These are phyloP conservation scores for Chrysemys picta DNA, from an alignment of 2,113 vertebrate species.

Conservation along the genomic window DNA sequence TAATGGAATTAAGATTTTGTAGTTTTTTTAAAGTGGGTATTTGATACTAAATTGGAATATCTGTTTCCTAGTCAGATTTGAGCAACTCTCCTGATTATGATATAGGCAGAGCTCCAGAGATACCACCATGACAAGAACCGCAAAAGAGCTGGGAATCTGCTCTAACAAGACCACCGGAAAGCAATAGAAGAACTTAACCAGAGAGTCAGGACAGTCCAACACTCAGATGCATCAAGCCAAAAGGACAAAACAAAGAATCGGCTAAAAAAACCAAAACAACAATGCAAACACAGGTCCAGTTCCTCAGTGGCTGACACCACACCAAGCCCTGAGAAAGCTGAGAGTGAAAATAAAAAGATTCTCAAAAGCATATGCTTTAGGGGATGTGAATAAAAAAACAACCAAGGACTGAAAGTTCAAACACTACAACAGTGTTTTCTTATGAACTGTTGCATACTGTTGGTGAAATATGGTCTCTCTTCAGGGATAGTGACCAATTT, in stretches of 20 bases:
- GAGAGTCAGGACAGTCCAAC: background rate
- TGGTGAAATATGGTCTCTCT: too few relatives aligned
- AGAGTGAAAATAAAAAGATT: too few relatives aligned
- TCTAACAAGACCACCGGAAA: background rate
- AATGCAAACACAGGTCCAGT: background rate
- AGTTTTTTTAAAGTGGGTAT: background rate
- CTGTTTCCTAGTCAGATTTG: background rate
- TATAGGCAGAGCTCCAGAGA: background rate
- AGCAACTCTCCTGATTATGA: background rate
- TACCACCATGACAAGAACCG: background rate
- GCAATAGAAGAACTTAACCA: background rate
- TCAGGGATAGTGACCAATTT: too few relatives aligned
- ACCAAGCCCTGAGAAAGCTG: background rate
- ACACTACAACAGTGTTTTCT: too few relatives aligned
- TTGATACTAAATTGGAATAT: background rate
- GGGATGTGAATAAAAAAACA: too few relatives aligned
- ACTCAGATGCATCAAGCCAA: background rate
- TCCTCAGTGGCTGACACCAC: background rate
- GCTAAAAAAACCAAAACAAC: background rate
- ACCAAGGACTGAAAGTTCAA: too few relatives aligned
- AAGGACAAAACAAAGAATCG: background rate
- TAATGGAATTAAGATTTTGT: background rate
- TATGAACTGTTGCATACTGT: too few relatives aligned
- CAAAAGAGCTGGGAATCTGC: background rate
- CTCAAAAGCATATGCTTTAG: too few relatives aligned